These are phyloP conservation scores for Trachelus troglodyta DNA, from an alignment of 2,888 invertebrate species.

Conservation along the genomic window DNA sequence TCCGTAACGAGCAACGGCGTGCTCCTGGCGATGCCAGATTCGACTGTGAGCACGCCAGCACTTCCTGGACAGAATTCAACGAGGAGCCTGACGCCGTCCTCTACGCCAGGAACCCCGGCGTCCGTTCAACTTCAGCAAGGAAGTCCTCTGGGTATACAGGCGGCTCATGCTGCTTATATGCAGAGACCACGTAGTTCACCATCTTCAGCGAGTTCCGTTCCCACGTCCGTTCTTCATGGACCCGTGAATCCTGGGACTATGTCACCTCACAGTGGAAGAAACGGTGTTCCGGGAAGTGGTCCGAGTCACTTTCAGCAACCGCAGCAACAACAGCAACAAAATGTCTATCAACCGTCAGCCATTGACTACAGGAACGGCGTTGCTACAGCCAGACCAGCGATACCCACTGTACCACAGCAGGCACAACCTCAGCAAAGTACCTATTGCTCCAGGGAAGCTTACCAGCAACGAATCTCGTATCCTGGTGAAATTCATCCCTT, in stretches of 20 bases:
- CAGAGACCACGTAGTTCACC: conserved; percentile 75
- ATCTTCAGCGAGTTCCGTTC: conserved; percentile 73
- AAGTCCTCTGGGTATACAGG: conserved; percentile 71
- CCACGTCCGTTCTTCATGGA: conserved; percentile 70
- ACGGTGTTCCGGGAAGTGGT: conserved; percentile 37
- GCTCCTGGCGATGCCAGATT: conserved; percentile 67
- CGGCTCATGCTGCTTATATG: conserved; percentile 69
- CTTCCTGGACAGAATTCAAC: conserved; percentile 68
- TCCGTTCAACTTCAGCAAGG: conserved; percentile 71
- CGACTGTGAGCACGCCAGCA: conserved; percentile 65
- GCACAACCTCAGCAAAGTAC: conserved; percentile 44
- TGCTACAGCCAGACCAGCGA: conserved; percentile 44
- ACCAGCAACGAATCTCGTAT: conserved; percentile 57
- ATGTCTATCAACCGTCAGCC: conserved; percentile 52
- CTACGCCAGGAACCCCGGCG: conserved; percentile 74
- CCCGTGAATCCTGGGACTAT: conserved; percentile 60
- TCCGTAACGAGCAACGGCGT: conserved; percentile 63
- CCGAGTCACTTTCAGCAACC: conserved; percentile 54
- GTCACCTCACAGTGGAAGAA: conserved; percentile 51
- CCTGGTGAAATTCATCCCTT: conserved; percentile 55
- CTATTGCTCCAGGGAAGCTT: conserved; percentile 57
- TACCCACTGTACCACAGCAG: conserved; percentile 47
- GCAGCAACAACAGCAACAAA: conserved; percentile 45
- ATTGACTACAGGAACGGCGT: conserved; percentile 60
- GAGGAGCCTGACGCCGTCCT: conserved; percentile 74